These are phyloP conservation scores for Chondrosia reniformis DNA, from an alignment of 37 sponge, comb jelly and placozoan genomes.

Conservation along the genomic window DNA sequence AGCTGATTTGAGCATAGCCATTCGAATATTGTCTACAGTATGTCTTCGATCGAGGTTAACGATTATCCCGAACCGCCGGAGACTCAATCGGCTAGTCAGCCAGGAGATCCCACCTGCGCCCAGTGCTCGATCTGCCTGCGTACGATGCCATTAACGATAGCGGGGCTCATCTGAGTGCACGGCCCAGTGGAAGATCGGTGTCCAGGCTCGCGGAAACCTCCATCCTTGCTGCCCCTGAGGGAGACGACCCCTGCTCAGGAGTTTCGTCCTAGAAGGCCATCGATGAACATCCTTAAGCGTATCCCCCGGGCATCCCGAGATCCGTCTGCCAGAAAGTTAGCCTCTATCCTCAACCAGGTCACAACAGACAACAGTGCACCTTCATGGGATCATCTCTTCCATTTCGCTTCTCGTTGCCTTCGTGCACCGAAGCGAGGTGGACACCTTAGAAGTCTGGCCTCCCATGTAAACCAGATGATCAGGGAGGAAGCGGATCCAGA, in stretches of 20 bases:
- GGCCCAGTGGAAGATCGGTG: slow-evolving; percentile 7
- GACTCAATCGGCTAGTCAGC: not conserved
- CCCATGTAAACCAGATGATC: slow-evolving; percentile 5
- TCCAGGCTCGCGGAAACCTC: slow-evolving; percentile 1
- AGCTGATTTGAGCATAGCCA: too few species aligned
- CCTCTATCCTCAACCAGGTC: slow-evolving; percentile 19
- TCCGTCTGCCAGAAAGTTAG: slow-evolving; percentile 15
- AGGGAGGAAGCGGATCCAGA: slow-evolving; percentile 9
- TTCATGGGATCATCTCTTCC: slow-evolving; percentile 24
- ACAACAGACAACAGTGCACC: not conserved
- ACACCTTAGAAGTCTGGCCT: slow-evolving; percentile 13
- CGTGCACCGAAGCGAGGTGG: not conserved
- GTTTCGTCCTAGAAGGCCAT: slow-evolving; percentile 14
- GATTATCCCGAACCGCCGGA: not conserved
- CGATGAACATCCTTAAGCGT: slow-evolving; percentile 14
- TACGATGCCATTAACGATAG: slow-evolving; percentile 2
- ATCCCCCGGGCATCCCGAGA: slow-evolving; percentile 29
- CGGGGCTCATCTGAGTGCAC: slow-evolving; percentile 7
- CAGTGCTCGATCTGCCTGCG: slow-evolving; percentile 4
- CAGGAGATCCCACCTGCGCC: not conserved
- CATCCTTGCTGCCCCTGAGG: not conserved
- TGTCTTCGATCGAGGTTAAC: not conserved
- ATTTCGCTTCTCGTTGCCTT: slow-evolving; percentile 1
- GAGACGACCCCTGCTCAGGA: slow-evolving; percentile 10
- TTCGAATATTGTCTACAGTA: too few species aligned